Evolutionary conservation across 1,140 invertebrate species (phyloP).

Genomic region (Mizuhopecten yessoensis): DNA sequence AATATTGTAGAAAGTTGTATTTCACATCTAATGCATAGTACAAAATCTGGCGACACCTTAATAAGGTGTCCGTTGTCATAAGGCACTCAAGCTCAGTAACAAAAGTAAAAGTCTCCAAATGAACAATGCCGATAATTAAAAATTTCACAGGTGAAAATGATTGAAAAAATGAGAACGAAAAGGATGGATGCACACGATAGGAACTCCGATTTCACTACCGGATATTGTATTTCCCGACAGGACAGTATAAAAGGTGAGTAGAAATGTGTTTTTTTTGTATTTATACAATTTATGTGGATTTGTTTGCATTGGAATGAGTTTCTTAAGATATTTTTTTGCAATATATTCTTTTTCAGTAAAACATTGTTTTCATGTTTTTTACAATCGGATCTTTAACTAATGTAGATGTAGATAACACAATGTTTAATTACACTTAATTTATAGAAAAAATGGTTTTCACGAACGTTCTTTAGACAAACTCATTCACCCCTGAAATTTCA

Average conservation of each 20-base stretch:
- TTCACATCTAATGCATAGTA: constrained; percentile 18
- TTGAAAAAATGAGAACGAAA: neutral
- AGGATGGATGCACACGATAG: neutral
- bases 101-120: neutral
- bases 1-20: neutral
- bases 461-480: too few relatives aligned
- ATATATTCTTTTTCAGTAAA: too few relatives aligned
- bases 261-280: neutral
- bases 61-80: neutral
- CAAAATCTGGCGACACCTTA: neutral
- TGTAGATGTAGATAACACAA: too few relatives aligned
- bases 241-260: too few relatives aligned
- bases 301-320: neutral
- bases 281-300: neutral
- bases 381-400: too few relatives aligned
- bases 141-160: neutral
- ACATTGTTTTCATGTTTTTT: too few relatives aligned
- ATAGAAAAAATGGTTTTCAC: too few relatives aligned
- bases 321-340: neutral
- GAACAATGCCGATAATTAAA: neutral
- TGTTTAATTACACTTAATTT: too few relatives aligned
- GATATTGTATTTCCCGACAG: too few relatives aligned
- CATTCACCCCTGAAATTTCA: too few relatives aligned
- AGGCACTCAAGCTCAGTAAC: constrained; percentile 19
- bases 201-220: too few relatives aligned